Conservation (phyloP, 2,113 vertebrate genomes). For the Cacatua alba region DNA sequence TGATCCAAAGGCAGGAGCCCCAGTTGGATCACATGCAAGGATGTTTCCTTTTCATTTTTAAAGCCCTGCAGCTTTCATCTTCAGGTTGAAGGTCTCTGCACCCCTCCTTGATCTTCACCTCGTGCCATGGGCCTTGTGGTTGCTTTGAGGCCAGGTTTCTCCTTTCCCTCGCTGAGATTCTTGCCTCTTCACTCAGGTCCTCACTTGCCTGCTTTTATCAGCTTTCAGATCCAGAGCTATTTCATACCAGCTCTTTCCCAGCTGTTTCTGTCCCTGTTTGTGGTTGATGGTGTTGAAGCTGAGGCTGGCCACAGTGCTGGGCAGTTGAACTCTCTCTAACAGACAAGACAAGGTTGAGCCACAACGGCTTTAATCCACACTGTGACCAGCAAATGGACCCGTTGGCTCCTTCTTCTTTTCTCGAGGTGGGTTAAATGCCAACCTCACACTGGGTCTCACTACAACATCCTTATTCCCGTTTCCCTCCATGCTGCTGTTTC, state of each 20-base stretch:
- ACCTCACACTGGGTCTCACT: constrained; percentile 9
- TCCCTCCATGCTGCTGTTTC: constrained; percentile 23
- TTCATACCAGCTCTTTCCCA: background rate
- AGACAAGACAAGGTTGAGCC: background rate
- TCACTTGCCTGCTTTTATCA: background rate
- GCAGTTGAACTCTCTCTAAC: background rate
- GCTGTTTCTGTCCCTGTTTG: background rate
- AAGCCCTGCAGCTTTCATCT: background rate
- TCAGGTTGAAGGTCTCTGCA: background rate
- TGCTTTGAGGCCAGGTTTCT: background rate
- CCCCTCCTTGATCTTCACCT: background rate
- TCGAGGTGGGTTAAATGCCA: background rate
- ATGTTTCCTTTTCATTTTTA: background rate
- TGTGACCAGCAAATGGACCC: background rate
- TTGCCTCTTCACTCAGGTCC: background rate
- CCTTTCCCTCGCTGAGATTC: background rate
- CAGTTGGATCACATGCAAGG: background rate
- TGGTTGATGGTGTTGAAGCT: background rate
- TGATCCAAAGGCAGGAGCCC: background rate
- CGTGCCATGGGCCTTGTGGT: background rate
- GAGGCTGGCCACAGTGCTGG: background rate
- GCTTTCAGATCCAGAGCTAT: background rate
- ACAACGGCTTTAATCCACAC: background rate
- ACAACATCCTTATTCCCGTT: constrained; percentile 52
- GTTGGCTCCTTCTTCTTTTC: background rate